Conservation (phyloP, 2,888 invertebrate genomes). For the Limnephilus auricula region DNA sequence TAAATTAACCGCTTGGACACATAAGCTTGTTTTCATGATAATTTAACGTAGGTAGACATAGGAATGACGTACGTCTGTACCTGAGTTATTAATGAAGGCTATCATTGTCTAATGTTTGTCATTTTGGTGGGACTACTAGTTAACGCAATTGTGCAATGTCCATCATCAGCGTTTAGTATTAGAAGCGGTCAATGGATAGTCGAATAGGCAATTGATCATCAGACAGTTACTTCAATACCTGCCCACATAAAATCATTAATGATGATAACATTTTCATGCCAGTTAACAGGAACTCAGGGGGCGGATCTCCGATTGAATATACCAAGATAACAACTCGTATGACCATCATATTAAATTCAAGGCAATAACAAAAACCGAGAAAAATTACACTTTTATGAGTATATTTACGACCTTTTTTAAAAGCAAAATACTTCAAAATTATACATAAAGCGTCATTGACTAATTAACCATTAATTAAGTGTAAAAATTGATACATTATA, state of each 20-base stretch:
- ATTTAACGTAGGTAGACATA: too few species aligned
- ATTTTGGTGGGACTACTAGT: background rate
- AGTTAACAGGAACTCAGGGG: background rate
- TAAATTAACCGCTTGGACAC: too few species aligned
- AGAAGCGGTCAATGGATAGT: background rate
- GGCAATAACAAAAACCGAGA: background rate
- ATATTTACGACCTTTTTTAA: background rate
- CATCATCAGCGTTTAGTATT: background rate
- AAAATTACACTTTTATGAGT: background rate
- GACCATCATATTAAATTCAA: background rate
- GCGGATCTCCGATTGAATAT: background rate
- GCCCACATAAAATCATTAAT: background rate
- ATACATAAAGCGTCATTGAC: background rate
- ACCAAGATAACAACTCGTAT: background rate
- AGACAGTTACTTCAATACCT: background rate
- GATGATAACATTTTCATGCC: background rate
- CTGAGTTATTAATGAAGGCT: background rate
- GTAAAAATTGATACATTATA: background rate
- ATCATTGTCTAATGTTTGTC: background rate
- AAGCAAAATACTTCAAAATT: background rate
- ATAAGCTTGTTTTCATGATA: too few species aligned
- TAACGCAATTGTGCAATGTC: background rate
- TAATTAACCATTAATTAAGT: background rate
- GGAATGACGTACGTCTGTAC: too few species aligned
- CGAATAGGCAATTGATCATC: background rate